Evolutionary conservation across 2,888 invertebrate species (phyloP), one percentile per base, ranked within the genome.

Genomic region (Thera obeliscata): DNA sequence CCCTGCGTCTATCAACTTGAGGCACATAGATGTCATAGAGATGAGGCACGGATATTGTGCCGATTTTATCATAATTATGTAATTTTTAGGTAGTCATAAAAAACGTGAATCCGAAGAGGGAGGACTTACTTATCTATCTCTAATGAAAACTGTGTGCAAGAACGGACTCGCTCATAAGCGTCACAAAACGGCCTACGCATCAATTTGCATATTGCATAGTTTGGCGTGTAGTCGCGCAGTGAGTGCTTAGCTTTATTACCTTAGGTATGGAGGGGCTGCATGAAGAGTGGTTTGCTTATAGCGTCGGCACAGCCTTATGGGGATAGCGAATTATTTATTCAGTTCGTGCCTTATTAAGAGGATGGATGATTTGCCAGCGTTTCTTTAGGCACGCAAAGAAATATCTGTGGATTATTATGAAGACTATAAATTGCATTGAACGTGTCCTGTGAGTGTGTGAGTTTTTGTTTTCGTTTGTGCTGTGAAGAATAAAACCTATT

Each of bases 271-370:
- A 69, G 66, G 63, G 62, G 48, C 63, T 61, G 60, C 60, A 56
- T 63, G 66, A 69, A 56, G 63, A 66, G 69, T 66, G 69, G 69
- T 69, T 69, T 66, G 69, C 66, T 62, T 69, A 69, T 63, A 66
- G 69, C 65, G 46, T 55, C 64, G 54, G 56, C 46, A 57, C 8
- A 52, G 54, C 64, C 60, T 54, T 69, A 66, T 66, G 65, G 41
- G 63, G 66, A 69, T 56, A 63, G 48, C 33, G 52, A 52, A 69
- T 66, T 66, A 69, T 69, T 69, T 69, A 69, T 69, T 69, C 60
- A 66, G 63, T 57, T 58, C 62, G 46, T 61, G 41, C 68, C 68
- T 65, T 65, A 65, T 55, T 69, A 68, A 64, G 69, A 66, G 61
- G 52, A 54, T 69, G 69, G 64, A 62, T 55, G 63, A 69, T 69